Base-by-base conservation (phyloP, 2,797 vertebrate genomes). In the Intellagama lesueurii region DNA sequence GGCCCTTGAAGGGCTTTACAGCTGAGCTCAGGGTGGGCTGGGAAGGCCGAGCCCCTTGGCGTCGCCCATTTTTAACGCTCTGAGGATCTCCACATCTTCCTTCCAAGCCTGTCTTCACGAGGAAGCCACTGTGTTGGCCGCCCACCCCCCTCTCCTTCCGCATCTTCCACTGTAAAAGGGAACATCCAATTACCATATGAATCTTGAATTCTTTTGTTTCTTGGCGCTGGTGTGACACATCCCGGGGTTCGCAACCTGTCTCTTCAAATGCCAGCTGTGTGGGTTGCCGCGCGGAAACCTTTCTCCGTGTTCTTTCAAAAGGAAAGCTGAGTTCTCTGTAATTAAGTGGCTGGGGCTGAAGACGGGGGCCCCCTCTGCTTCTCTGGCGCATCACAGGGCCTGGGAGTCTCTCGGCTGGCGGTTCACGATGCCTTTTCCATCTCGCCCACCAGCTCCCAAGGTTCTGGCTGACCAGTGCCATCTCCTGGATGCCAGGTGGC, bases 251-350 rank as follows among this genome's bases (percentile, higher is more conserved):
- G n/a, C 82, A 88, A 81, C 90, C 90, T 90, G 82, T 76, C 90
- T 88, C 86, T 77, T 9, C 30, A 81, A 81, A 88, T 91, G 90
- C 87, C 86, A 91, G 83, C 19, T 68, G 89, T 56, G 90, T 88
- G 90, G 90, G 90, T 44, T 32, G 88, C 30, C 1, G 69, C 47
- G 32, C 68, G n/a, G 35, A 73, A 47, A 28, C 28, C 49, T 44
- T 78, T 24, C 22, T 24, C 87, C 22, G n/a, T 35, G 47, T 35
- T 72, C 81, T 52, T 80, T 12, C 30, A 9, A 24, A 32, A 40
- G 11, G 4, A 69, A 76, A 85, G 86, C 69, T 19, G 5, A 84
- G 69, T 68, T 85, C 81, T 68, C 76, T 85, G 90, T 24, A 76
- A 73, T 87, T 81, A 75, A 64, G 44, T 0, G 28, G 85, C 66